Base-by-base conservation (phyloP, 2,113 vertebrate species). In the Sterna hirundo region DNA sequence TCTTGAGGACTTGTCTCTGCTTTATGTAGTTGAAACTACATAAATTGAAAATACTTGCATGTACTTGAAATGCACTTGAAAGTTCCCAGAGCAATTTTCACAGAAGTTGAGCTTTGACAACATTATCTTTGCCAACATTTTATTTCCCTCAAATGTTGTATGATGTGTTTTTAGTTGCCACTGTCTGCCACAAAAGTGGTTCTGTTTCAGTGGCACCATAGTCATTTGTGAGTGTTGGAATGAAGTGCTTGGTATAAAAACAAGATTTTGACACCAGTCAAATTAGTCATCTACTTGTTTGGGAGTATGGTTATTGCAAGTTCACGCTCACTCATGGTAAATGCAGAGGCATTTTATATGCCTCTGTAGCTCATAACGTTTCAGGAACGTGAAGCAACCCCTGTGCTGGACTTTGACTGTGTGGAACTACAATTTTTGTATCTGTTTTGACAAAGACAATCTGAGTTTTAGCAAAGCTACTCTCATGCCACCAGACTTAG, bases 211-310 rank as follows among this genome's bases (percentile, higher is more conserved):
- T 94, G 94, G 77, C 81, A 94, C 91, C 71, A 3, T 3, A 52
- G 88, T 91, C 51, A 92, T 92, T 93, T 91, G 95, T 94, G 88
- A 97, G 89, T 94, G 81, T 94, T 97, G 94, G 95, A 97, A 89
- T 72, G 84, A 80, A 93, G 25, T 3, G 70, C 77, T 51, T 25
- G 40, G 58, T 79, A 65, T 65, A 72, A 91, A 95, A 79, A 6
- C 74, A 71, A 72, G 77, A 4, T 54, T 62, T 82, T 97, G 70
- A 91, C 94, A 87, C 66, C 70, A 72, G 78, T 46, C 76, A 46
- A 21, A 83, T 83, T 77, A 21, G 5, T 95, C 90, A 90, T 70
- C 71, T 44, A 6, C 72, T 86, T 16, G 34, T 61, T 74, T 76
- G 81, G 78, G 55, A 61, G 44, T 1, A 11, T 81, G 86, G 74